Conservation (phyloP, 2,113 vertebrate species). For the Anhinga anhinga region DNA sequence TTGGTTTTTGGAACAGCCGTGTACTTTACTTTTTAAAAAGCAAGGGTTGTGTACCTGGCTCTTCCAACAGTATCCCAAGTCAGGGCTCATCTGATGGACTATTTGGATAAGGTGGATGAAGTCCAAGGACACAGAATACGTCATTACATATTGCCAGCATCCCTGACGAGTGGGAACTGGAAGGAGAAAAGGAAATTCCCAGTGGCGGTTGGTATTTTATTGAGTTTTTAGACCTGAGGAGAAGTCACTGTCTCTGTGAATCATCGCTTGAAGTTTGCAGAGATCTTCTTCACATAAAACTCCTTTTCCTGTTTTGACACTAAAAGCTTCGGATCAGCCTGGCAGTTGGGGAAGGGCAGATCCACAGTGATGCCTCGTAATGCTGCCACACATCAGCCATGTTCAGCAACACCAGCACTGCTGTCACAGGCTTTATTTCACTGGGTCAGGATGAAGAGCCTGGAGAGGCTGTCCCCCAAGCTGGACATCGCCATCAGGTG, state of each 20-base stretch:
- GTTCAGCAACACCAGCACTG: not conserved
- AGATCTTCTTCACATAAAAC: not conserved
- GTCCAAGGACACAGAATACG: not conserved
- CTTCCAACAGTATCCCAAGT: not conserved
- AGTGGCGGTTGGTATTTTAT: not conserved
- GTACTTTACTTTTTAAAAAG: not conserved
- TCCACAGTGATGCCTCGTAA: not conserved
- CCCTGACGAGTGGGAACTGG: not conserved
- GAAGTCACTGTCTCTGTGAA: not conserved
- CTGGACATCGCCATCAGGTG: not conserved
- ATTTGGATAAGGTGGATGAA: not conserved
- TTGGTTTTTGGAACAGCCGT: not conserved
- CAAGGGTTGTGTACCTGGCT: not conserved
- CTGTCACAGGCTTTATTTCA: not conserved
- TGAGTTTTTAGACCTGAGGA: not conserved
- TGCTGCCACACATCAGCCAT: fast-evolving
- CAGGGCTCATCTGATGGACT: not conserved
- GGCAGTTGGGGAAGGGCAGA: not conserved
- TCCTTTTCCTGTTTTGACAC: not conserved
- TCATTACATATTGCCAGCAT: not conserved
- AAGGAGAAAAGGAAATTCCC: not conserved
- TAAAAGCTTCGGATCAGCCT: not conserved
- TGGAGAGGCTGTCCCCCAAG: too few relatives aligned
- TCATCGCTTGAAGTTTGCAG: not conserved
- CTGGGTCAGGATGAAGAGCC: not conserved